Conservation (phyloP, 2,797 vertebrate species). For the Sebastes jordani region DNA sequence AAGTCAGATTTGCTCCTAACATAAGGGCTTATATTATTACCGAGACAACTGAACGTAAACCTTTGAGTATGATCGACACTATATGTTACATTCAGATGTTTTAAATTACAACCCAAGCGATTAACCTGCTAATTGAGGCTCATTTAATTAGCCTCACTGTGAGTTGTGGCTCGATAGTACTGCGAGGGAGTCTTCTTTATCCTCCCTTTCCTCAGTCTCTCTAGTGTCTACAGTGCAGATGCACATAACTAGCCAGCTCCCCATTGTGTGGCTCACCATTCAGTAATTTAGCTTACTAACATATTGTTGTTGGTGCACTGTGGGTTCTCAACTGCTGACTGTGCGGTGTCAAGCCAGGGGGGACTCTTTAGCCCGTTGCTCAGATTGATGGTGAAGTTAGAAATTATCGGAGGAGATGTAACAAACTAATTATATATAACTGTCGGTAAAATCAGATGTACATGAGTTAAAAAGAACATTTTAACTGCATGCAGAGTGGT, state of each 20-base stretch:
- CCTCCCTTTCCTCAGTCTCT: neutral
- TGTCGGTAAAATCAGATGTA: neutral
- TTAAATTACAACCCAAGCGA: slow-evolving; percentile 1
- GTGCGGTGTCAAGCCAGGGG: slow-evolving; percentile 18
- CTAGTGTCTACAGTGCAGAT: slow-evolving; percentile 3
- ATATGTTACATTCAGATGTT: neutral
- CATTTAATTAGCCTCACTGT: slow-evolving; percentile 31
- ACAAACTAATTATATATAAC: slow-evolving; percentile 13
- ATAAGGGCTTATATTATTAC: neutral
- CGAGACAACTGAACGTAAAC: neutral
- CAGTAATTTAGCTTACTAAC: slow-evolving; percentile 46
- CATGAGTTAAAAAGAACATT: neutral
- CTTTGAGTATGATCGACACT: neutral
- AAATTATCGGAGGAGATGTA: neutral
- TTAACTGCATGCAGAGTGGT: neutral
- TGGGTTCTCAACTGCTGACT: slow-evolving; percentile 50
- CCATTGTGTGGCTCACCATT: slow-evolving; percentile 25
- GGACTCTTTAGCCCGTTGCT: neutral
- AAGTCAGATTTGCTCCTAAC: neutral
- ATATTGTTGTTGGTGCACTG: slow-evolving; percentile 50
- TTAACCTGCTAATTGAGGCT: slow-evolving; percentile 26
- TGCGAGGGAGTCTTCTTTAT: slow-evolving; percentile 2
- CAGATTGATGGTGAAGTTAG: slow-evolving; percentile 43
- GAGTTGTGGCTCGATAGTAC: neutral
- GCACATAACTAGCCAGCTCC: slow-evolving; percentile 8